Evolutionary conservation across 2,797 vertebrate species (phyloP), one percentile per base, ranked within the genome.

Genomic region (Paramormyrops hopkinsi): DNA sequence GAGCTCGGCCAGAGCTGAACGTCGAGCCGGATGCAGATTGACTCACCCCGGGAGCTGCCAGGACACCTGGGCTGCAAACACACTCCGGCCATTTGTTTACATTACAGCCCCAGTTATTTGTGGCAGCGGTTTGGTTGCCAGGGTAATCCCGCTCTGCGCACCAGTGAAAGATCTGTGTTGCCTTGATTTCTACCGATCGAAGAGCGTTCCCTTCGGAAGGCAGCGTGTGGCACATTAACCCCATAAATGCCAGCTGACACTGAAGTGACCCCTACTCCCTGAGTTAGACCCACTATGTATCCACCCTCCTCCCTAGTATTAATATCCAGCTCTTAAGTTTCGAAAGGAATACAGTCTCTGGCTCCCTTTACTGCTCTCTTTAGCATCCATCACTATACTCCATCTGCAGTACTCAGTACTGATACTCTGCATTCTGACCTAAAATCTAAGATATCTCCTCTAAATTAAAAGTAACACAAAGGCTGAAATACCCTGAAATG

Each of bases 41-140:
- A 89, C 14, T 85, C 82, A 54, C 65, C 50, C 9, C 87, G 4
- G 33, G 76, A 54, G 25, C 33, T 8, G 76, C 73, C 33, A 50
- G 50, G 84, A 56, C 54, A 65, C 17, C 79, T 84, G 54, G 17
- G 53, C n/a, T 11, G 56, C 25, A 50, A 69, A 46, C 79, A 48
- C 19, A 83, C 48, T 33, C 22, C 12, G 29, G 84, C 84, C 25
- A 86, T 86, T 86, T 86, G 84, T 86, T 86, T 86, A 53, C 50
- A 54, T 86, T 86, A 86, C 22, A 11, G 51, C 51, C 25, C 11
- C 56, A 1, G 48, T 62, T 25, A 65, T 65, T 41, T 9, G 33
- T 41, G 22, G 50, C 19, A 4, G 88, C 37, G 2, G 22, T 3
- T 9, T 1, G 9, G 51, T 73, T 76, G 87, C 22, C 76, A 88